These are phyloP conservation scores for Sialis lutaria DNA, from an alignment of 2,888 invertebrate species.

Conservation along the genomic window DNA sequence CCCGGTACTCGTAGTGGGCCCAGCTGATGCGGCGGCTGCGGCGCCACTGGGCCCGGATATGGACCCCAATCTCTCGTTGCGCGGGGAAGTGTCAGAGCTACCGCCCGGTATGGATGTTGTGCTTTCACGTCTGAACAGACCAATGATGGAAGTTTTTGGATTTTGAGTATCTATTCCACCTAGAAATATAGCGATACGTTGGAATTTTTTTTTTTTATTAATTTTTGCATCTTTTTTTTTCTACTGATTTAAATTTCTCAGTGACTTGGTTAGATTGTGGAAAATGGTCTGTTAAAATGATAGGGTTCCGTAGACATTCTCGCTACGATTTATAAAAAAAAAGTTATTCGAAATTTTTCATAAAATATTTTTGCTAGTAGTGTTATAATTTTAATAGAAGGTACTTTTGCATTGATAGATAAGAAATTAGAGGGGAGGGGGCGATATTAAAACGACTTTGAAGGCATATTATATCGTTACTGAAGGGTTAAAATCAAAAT, in stretches of 20 bases:
- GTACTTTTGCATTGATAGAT: too few species aligned
- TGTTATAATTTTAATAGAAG: too few species aligned
- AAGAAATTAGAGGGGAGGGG: too few species aligned
- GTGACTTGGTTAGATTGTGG: not conserved
- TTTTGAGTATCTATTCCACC: constrained; percentile 79
- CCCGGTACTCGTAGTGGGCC: constrained; percentile 17
- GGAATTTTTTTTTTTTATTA: not conserved
- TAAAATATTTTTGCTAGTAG: too few species aligned
- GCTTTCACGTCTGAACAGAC: constrained; percentile 73
- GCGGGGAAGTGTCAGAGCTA: constrained; percentile 25
- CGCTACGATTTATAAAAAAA: constrained; percentile 10
- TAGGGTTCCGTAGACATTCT: constrained; percentile 15
- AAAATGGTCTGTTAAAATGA: constrained; percentile 4
- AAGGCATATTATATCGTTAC: too few species aligned
- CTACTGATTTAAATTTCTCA: not conserved
- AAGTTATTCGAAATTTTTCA: too few species aligned
- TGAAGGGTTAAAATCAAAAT: too few species aligned
- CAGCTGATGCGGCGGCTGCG: constrained; percentile 15
- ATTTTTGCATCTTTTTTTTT: too few species aligned
- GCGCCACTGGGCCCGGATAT: constrained; percentile 18
- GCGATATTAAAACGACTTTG: too few species aligned
- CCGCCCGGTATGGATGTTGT: constrained; percentile 44
- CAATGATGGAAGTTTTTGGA: constrained; percentile 73
- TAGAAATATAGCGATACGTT: constrained; percentile 16
- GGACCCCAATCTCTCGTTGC: constrained; percentile 6